Evolutionary conservation across 2,113 vertebrate species (phyloP), one percentile per base, ranked within the genome.

Genomic region (Anhinga anhinga): DNA sequence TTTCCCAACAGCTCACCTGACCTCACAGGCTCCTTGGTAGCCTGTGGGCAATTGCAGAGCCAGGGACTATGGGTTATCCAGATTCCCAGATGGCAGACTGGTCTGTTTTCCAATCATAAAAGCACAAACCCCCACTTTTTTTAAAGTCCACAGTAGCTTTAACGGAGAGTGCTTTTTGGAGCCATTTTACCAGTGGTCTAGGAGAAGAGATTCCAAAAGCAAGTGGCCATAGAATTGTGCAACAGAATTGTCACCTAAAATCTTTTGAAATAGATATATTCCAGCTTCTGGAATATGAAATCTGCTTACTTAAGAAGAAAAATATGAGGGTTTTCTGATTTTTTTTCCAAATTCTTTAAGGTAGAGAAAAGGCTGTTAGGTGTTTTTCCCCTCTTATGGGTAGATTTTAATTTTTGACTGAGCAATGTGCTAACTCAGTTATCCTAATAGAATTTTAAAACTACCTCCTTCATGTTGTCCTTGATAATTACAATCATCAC

Each of bases 401-500:
- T 10, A 78, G 45, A 36, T 44, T 73, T 77, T 83, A 1, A 45
- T 50, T 88, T 94, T 76, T 88, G 36, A 77, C 21, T 69, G 34
- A 80, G 15, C 9, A 62, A 23, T 66, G 18, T 59, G 44, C 34
- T 59, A 79, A 42, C 15, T 78, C 58, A 73, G 21, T 77, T 58
- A 29, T 62, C 47, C 50, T 66, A 86, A 32, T 2, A 6, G 56
- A 72, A 87, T 91, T 69, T 93, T 89, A 8, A 56, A 65, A 47
- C 38, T 83, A 21, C 34, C 49, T 87, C 36, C 30, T 93, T 85
- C 61, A 44, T 42, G 36, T 59, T 95, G 61, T 66, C 76, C 49
- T 78, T 92, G 36, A 58, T 80, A 92, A 73, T 61, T 82, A 70
- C 42, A 93, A 4, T 80, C 44, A 86, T 55, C 69, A 49, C 58